Evolutionary conservation across 2,797 vertebrate genomes (phyloP).

Genomic region (Arrhamphus sclerolepis): DNA sequence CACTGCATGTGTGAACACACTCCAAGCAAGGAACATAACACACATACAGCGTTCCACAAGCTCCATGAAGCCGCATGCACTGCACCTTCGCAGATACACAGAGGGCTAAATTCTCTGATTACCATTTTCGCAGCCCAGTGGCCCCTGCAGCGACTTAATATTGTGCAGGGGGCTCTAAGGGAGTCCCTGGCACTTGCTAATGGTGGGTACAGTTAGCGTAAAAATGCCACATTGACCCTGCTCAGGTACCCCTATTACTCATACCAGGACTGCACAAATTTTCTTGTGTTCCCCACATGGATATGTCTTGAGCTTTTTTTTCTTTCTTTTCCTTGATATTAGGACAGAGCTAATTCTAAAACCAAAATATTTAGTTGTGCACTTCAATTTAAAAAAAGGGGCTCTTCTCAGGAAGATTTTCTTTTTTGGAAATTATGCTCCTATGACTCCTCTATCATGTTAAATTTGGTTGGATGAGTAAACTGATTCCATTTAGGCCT

Average conservation of each 20-base stretch:
- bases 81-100: no score
- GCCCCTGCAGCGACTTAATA: slow-evolving; percentile 67
- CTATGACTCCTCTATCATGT: no score
- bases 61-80: not conserved
- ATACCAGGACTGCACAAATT: slow-evolving; percentile 37
- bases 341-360: no score
- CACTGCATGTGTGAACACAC: slow-evolving; percentile 62
- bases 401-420: no score
- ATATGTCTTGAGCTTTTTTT: no score
- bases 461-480: no score
- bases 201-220: slow-evolving; percentile 53
- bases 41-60: no score
- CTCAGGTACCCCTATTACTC: slow-evolving; percentile 61
- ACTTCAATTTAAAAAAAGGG: no score
- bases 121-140: slow-evolving; percentile 48
- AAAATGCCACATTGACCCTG: slow-evolving; percentile 65
- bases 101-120: slow-evolving; percentile 19
- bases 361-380: no score
- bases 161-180: slow-evolving; percentile 42
- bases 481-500: no score
- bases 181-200: slow-evolving; percentile 59
- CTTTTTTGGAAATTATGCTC: no score
- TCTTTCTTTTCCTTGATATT: no score
- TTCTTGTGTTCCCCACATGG: slow-evolving; percentile 23
- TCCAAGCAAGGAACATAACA: slow-evolving; percentile 26